These are phyloP conservation scores for Apoderus coryli DNA, from an alignment of 2,888 invertebrate genomes.

Conservation along the genomic window DNA sequence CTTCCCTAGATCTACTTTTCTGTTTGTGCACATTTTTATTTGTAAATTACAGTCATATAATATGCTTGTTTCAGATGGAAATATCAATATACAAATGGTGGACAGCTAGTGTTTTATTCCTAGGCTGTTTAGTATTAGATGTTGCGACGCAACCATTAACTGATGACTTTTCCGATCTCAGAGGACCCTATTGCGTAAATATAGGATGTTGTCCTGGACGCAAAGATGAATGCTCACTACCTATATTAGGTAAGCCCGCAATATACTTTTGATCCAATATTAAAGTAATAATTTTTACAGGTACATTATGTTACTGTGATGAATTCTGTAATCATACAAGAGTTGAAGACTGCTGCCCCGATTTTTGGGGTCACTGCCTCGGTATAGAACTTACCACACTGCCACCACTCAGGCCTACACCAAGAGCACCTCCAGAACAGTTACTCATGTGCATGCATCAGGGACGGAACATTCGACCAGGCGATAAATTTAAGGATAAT, in stretches of 20 bases:
- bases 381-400: constrained; percentile 14
- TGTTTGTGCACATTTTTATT: no score
- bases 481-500: constrained; percentile 41
- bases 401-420: constrained; percentile 14
- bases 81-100: no score
- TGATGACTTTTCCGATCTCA: constrained; percentile 35
- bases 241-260: constrained; percentile 48
- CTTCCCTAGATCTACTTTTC: no score
- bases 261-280: constrained; percentile 1
- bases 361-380: constrained; percentile 64
- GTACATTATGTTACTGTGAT: constrained; percentile 88
- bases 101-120: background rate
- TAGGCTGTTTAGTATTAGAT: background rate
- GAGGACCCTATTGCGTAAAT: constrained; percentile 41
- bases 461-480: constrained; percentile 34
- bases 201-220: constrained; percentile 58
- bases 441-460: constrained; percentile 38
- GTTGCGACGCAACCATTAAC: constrained; percentile 11
- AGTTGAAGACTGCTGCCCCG: constrained; percentile 84
- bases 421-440: constrained; percentile 14
- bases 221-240: constrained; percentile 66
- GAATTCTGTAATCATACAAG: constrained; percentile 68
- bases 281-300: constrained; percentile 31
- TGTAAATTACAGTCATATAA: no score
- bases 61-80: constrained; percentile 3